These are phyloP conservation scores for Xenopus petersii DNA, from an alignment of 2,797 vertebrate genomes.

Conservation along the genomic window DNA sequence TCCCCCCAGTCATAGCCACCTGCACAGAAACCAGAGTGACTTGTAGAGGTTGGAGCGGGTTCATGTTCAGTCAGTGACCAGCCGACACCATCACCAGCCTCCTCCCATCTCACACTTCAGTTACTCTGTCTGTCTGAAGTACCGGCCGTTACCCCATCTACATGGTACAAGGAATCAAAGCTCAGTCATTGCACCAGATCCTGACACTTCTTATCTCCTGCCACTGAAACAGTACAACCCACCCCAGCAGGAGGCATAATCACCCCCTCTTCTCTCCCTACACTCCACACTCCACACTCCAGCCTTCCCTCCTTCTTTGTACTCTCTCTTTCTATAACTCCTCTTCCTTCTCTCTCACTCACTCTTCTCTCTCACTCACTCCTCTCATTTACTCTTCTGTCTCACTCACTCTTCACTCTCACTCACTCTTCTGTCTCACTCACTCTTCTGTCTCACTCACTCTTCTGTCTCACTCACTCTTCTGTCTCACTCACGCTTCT, in stretches of 20 bases:
- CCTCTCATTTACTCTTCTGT: neutral
- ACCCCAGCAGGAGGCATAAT: slow-evolving; percentile 54
- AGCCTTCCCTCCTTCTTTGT: neutral
- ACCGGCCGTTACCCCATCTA: neutral
- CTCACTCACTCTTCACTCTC: neutral
- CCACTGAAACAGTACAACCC: neutral
- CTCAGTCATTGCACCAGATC: neutral
- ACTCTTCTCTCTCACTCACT: neutral
- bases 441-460: neutral
- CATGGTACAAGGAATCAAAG: neutral
- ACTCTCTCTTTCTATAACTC: neutral
- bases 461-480: neutral
- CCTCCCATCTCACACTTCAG: too few species aligned
- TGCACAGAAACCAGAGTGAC: too few species aligned
- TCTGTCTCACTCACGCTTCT: neutral
- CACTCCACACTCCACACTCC: too few species aligned
- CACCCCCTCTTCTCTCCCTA: slow-evolving; percentile 27
- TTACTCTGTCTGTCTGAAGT: neutral
- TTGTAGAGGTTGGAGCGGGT: too few species aligned
- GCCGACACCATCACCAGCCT: too few species aligned
- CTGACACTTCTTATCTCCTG: neutral
- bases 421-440: neutral
- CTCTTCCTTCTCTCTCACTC: neutral
- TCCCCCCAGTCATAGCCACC: too few species aligned
- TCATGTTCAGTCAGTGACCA: too few species aligned